Evolutionary conservation across 2,113 vertebrate species (phyloP), one percentile per base, ranked within the genome.

Genomic region (Callaeas wilsoni): DNA sequence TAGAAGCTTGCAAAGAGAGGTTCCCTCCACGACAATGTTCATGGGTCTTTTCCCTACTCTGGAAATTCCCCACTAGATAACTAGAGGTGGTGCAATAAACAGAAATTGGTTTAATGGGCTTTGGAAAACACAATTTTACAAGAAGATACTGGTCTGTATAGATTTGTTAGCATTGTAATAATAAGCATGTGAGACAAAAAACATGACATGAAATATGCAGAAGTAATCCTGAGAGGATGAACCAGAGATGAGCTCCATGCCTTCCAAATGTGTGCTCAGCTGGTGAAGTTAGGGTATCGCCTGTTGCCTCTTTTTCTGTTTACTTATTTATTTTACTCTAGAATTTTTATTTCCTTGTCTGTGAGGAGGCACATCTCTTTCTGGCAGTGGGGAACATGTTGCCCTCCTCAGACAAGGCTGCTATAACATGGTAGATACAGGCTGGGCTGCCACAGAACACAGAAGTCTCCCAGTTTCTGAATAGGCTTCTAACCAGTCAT

Each of bases 331-430:
- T 50, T 79, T 6, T 65, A 10, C 18, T 57, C 16, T 29, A 52
- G 35, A 67, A n/a, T 16, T 70, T 50, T 49, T 39, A 29, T 65
- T 69, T 65, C 17, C 12, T 57, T 65, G 5, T 50, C 41, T 65
- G 4, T 29, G 22, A 69, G 59, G 49, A 80, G 22, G 8, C 35
- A 12, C 19, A 56, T 46, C 13, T 53, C 32, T 76, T 73, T 15
- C 27, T 46, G 37, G 15, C 26, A 73, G 8, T 8, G 25, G 16
- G 26, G 8, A 75, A 21, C 0, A 2, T 4, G 6, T 25, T 62
- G 13, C 8, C 44, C 3, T 64, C 35, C 9, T 21, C 16, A 50
- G 52, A 14, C 0, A 0, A 79, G 27, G 21, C 57, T 68, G 5
- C 26, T 49, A 3, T 22, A 32, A 10, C 14, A 8, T 8, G 12